phyloP scores from a whole-genome alignment of 2,113 vertebrate genomes.

The Dissostichus mawsoni region DNA sequence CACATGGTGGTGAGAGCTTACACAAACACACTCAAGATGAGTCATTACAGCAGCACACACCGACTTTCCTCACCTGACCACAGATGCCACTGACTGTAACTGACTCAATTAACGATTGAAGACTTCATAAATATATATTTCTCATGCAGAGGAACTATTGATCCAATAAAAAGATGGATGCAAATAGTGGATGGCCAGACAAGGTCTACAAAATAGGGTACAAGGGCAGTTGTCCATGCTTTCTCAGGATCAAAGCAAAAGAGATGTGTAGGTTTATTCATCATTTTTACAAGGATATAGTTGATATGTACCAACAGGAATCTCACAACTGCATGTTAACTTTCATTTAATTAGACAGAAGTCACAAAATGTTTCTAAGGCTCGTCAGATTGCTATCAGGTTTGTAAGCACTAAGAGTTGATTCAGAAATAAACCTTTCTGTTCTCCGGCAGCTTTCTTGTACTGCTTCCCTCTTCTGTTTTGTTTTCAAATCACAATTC shows the following conservation, averaged over 20 bases:
- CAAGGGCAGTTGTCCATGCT: background rate
- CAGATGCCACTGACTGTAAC: background rate
- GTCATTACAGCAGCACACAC: background rate
- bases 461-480: background rate
- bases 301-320: background rate
- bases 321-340: background rate
- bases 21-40: slow-evolving; percentile 9
- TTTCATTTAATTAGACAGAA: slow-evolving; percentile 14
- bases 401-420: background rate
- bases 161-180: background rate
- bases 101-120: background rate
- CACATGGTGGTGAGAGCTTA: background rate
- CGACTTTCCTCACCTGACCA: background rate
- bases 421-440: background rate
- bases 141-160: background rate
- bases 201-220: background rate
- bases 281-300: background rate
- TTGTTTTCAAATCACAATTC: background rate
- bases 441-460: background rate
- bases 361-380: slow-evolving; percentile 11
- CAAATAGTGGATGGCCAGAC: background rate
- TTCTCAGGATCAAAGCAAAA: background rate
- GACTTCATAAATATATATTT: background rate
- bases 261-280: background rate
- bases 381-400: background rate